Conservation (phyloP, 1,140 invertebrate genomes). For the Amphibalanus amphitrite region DNA sequence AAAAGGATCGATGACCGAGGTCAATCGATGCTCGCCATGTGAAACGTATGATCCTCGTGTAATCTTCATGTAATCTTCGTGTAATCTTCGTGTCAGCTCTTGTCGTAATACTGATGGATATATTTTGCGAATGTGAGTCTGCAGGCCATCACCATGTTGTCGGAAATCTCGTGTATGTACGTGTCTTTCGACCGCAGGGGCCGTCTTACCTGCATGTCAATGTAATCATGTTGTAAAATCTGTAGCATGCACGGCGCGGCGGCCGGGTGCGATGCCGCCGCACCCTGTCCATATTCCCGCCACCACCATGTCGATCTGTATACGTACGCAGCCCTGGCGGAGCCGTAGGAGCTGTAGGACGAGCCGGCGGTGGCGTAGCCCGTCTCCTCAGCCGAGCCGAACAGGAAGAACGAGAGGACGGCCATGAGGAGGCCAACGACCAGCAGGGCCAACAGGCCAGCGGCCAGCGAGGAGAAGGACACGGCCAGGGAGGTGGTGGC, state of each 20-base stretch:
- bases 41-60: too few relatives aligned
- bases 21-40: too few relatives aligned
- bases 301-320: background rate
- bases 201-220: background rate
- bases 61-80: too few relatives aligned
- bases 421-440: background rate
- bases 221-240: background rate
- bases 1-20: too few relatives aligned
- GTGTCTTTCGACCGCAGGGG: too few relatives aligned
- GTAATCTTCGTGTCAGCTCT: too few relatives aligned
- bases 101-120: too few relatives aligned
- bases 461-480: background rate
- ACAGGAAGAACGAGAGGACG: slow-evolving; percentile 2
- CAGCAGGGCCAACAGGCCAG: background rate
- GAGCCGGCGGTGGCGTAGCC: background rate
- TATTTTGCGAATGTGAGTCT: too few relatives aligned
- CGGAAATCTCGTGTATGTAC: background rate
- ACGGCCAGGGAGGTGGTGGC: background rate
- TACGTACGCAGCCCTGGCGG: background rate
- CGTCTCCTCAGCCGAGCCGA: background rate
- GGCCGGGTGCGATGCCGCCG: background rate
- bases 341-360: background rate
- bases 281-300: background rate
- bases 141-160: background rate
- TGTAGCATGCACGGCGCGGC: background rate